phyloP scores from a whole-genome alignment of 2,797 vertebrate genomes.

The Orestias chungarensis region DNA sequence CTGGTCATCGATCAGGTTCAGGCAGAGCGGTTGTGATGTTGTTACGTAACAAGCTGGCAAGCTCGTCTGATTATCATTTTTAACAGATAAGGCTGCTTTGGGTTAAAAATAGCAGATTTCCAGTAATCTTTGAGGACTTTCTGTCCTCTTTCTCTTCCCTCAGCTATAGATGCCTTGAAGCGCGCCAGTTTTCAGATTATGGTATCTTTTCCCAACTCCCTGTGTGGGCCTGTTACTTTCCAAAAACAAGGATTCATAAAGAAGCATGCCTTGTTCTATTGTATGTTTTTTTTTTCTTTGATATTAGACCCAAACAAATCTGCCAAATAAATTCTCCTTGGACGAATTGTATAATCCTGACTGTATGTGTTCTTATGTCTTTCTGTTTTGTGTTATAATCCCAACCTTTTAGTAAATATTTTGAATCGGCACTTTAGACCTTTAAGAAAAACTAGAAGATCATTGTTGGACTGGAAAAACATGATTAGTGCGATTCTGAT shows the following conservation, averaged over 20 bases:
- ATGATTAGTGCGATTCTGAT: not conserved
- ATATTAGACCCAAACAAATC: not conserved
- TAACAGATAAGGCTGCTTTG: conserved; percentile 64
- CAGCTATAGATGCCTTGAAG: conserved; percentile 18
- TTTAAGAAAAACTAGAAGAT: not conserved
- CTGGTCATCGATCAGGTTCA: conserved; percentile 28
- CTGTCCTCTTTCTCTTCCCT: conserved; percentile 37
- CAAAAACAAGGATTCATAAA: conserved; percentile 25
- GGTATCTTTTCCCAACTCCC: conserved; percentile 41
- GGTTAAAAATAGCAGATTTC: conserved; percentile 53
- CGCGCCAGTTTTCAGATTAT: conserved; percentile 22
- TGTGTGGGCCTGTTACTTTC: conserved; percentile 21
- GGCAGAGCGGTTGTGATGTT: conserved; percentile 43
- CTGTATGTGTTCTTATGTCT: not conserved
- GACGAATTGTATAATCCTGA: not conserved
- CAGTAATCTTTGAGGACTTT: conserved; percentile 44
- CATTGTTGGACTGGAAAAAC: not conserved
- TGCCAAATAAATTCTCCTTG: not conserved
- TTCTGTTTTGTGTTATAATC: not conserved
- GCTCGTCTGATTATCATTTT: conserved; percentile 66
- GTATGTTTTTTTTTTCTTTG: not conserved
- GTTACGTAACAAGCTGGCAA: conserved; percentile 37
- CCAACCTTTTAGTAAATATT: not conserved
- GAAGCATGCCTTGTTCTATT: not conserved
- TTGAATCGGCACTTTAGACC: not conserved